Evolutionary conservation across 1,140 invertebrate genomes (phyloP).

Genomic region (Tetragonula clypearis): DNA sequence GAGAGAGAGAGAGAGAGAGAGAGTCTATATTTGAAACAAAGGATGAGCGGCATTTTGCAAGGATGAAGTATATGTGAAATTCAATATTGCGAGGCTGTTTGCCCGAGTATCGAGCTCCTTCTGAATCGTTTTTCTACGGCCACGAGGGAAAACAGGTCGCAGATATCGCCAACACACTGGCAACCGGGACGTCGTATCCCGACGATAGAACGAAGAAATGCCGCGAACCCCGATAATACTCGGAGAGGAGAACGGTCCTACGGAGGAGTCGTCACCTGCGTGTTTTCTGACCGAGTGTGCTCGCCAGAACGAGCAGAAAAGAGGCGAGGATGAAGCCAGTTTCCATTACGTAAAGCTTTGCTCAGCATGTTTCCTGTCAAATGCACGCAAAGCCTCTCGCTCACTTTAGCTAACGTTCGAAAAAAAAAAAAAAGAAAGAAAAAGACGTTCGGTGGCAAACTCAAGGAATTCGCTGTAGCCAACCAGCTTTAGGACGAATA

Average conservation of each 20-base stretch:
- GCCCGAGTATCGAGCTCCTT: slow-evolving; percentile 21
- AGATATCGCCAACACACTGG: too few species aligned
- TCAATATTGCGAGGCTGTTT: slow-evolving; percentile 23
- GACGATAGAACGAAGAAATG: background rate
- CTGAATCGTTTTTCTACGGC: slow-evolving; percentile 27
- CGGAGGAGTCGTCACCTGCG: slow-evolving; percentile 29
- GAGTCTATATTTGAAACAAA: slow-evolving; percentile 7
- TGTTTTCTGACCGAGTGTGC: slow-evolving; percentile 45
- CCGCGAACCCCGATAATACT: background rate
- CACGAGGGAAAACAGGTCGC: background rate
- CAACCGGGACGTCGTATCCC: background rate
- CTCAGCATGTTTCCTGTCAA: slow-evolving; percentile 58
- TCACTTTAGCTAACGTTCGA: background rate
- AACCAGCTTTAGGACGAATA: background rate
- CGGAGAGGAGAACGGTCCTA: background rate
- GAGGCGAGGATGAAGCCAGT: background rate
- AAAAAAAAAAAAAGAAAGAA: too few species aligned
- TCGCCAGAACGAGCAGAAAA: slow-evolving; percentile 11
- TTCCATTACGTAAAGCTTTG: slow-evolving; percentile 60
- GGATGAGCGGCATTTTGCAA: slow-evolving; percentile 55
- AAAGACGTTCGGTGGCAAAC: background rate
- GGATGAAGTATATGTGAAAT: slow-evolving; percentile 34
- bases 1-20: background rate
- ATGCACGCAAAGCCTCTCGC: slow-evolving; percentile 45
- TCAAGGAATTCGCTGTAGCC: background rate